Base-by-base conservation (phyloP, 2,888 invertebrate species). In the Melieria crassipennis region DNA sequence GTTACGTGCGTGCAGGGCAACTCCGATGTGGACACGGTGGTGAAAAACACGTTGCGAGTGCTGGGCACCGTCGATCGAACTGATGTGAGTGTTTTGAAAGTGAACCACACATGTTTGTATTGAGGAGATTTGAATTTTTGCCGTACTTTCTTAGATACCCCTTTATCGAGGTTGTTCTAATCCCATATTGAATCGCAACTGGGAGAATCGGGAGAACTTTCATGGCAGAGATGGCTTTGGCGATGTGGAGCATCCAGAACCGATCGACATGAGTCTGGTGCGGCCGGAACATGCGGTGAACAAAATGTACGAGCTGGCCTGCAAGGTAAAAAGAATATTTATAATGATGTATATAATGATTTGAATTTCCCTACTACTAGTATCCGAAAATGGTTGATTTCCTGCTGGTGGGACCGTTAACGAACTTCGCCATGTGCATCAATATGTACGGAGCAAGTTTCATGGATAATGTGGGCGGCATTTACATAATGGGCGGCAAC, bases 401-500 rank as follows among this genome's bases (percentile, higher is more conserved):
- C 30, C 86, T 93, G 10, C 89, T 92, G 50, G 83, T 94, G 46
- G 95, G 92, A 4, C 91, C 95, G 0, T 83, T 95, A 50, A 95
- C 95, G 2, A 95, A 95, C 80, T 87, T 94, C 60, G 95, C 94
- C 0, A 81, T 94, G 73, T 91, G 93, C 4, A 87, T 92, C 2
- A 91, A 91, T 81, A 81, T 93, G 75, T 92, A 92, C 78, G 80
- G 80, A 4, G 75, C 78, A 4, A 82, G 88, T 0, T 91, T 95
- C 80, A 82, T 90, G 3, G 81, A 87, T 42, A 89, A 90, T 76
- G 84, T 94, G 0, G 90, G 91, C 65, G 90, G 91, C 65, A 87
- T 94, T 56, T 92, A 90, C 80, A 88, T 94, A 4, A 94, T 94
- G 89, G 95, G 94, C n/a, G 94, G 95, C 73, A 92, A 93, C 85